A percentile compares a stretch with the other conserved stretches of the same genome.
Evolutionary conservation across 2,888 invertebrate genomes (phyloP).

Genomic region (Pterostichus niger): DNA sequence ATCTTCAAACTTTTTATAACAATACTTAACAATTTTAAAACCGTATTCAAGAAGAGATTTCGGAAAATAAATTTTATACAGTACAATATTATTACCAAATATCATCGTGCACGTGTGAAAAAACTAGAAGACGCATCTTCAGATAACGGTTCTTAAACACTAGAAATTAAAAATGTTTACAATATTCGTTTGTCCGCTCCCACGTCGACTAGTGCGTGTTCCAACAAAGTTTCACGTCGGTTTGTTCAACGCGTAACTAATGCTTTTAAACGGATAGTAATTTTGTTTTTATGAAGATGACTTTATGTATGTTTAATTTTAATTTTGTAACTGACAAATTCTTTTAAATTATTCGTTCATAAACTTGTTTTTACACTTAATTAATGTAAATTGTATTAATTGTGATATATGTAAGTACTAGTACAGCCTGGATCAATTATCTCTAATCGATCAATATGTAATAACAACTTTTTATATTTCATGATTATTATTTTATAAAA

Average conservation of each 20-base stretch:
- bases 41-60: background rate
- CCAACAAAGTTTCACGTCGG: background rate
- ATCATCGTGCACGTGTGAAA: slow-evolving; percentile 36
- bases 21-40: slow-evolving; percentile 22
- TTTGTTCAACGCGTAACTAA: background rate
- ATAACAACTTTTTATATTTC: too few relatives aligned
- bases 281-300: slow-evolving; percentile 47
- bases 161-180: slow-evolving; percentile 45
- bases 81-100: slow-evolving; percentile 28
- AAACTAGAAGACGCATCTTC: slow-evolving; percentile 22
- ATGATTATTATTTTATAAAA: too few relatives aligned
- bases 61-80: slow-evolving; percentile 34
- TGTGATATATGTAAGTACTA: too few relatives aligned
- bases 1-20: slow-evolving; percentile 2
- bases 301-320: background rate
- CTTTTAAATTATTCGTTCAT: too few relatives aligned
- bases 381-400: too few relatives aligned
- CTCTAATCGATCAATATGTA: too few relatives aligned
- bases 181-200: slow-evolving; percentile 36
- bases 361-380: background rate
- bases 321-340: too few relatives aligned
- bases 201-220: slow-evolving; percentile 27
- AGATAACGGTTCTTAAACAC: slow-evolving; percentile 35
- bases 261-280: slow-evolving; percentile 21
- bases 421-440: too few relatives aligned